Evolutionary conservation across 2,113 vertebrate species (phyloP), one percentile per base, ranked within the genome.

Genomic region (Laticauda colubrina): DNA sequence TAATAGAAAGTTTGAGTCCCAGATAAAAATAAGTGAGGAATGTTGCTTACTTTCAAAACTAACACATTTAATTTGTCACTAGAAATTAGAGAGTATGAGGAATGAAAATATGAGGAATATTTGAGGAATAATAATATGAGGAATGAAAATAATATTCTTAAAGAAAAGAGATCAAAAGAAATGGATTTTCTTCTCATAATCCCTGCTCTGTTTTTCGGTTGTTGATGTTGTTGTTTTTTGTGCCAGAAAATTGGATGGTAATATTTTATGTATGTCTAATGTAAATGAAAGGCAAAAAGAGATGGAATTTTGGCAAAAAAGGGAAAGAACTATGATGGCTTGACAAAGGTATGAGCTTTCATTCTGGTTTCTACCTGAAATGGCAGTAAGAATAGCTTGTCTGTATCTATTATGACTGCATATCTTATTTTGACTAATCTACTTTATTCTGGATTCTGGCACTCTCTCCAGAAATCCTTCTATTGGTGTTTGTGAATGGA

Each of bases 1-100:
- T 96, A 94, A 94, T 4, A 61, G 87, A 93, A 87, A 95, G 15
- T 93, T 96, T 88, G 93, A 10, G 10, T 21, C 45, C 43, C 8
- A 43, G 91, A 89, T 95, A 95, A 39, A 45, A 85, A 56, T 93
- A 92, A 14, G 3, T 11, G 95, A 51, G 86, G 14, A 94, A 86
- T 69, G 10, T 29, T 91, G 75, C 24, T 21, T 1, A 61, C 20
- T 94, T 94, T 94, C 1, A n/a, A 92, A 94, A 89, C 94, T 90
- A 94, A 81, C 94, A 69, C 29, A 45, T 59, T 48, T 87, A 57
- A 48, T 86, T 61, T 93, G 23, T 90, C 64, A 89, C 57, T 85
- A 14, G 54, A 91, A 85, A 8, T 45, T 93, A 92, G 92, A 94
- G 51, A 51, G 48, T 10, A 20, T n/a, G 3, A 59, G 87, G 45